A percentile compares a stretch with the other conserved stretches of the same genome.
phyloP scores from a whole-genome alignment of 2,888 invertebrate species.

The Cecidostiba fungosa region DNA sequence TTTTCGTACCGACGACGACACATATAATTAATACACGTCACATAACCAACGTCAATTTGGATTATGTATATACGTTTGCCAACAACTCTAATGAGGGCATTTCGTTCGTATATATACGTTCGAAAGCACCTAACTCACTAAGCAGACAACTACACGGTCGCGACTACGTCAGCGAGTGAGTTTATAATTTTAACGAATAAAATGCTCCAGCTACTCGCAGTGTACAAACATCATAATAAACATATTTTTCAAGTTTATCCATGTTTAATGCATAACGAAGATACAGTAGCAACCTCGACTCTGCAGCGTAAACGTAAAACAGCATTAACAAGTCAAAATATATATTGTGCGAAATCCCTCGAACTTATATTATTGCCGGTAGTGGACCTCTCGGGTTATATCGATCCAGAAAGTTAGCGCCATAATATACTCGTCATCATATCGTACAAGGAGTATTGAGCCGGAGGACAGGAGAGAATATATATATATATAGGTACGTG shows the following conservation, averaged over 20 bases:
- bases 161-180: not conserved
- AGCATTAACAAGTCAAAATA: not conserved
- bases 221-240: too few relatives aligned
- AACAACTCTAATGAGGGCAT: constrained; percentile 24
- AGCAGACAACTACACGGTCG: not conserved
- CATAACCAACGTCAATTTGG: not conserved
- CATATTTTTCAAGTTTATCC: too few relatives aligned
- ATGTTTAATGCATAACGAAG: too few relatives aligned
- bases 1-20: not conserved
- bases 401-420: not conserved
- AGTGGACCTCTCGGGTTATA: not conserved
- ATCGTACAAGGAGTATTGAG: not conserved
- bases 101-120: not conserved
- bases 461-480: not conserved
- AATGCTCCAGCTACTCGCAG: not conserved
- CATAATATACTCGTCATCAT: not conserved
- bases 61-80: not conserved
- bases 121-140: not conserved
- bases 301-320: too few relatives aligned
- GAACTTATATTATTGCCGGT: not conserved
- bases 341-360: not conserved
- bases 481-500: too few relatives aligned
- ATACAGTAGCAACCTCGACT: too few relatives aligned
- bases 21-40: constrained; percentile 24
- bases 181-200: not conserved